Base-by-base conservation (phyloP, 2,113 vertebrate genomes). In the Lichenostomus cassidix region DNA sequence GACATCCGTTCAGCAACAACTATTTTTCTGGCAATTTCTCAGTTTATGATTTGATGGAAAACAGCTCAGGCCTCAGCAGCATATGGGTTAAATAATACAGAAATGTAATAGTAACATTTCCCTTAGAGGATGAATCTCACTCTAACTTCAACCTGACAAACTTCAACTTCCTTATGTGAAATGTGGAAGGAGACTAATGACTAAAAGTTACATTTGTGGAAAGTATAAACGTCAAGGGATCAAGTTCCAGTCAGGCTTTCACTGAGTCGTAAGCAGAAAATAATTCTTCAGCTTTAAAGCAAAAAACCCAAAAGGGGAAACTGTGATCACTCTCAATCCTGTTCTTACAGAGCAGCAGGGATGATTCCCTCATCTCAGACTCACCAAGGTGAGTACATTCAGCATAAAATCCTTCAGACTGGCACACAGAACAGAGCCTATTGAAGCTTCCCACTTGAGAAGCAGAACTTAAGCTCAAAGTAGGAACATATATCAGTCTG, bases 371-470 rank as follows among this genome's bases (percentile, higher is more conserved):
- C 56, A 42, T 14, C 53, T 92, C 33, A 35, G 16, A 35, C 16
- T 67, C 10, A 73, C 28, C 6, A 55, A 78, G 9, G 33, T 31
- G 19, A 56, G 4, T 31, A 67, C 0, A 0, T 50, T 69, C 10
- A n/a, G 6, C 18, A 55, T 16, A 42, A 78, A 76, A 58, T 8
- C 23, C 47, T 27, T 1, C 4, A 74, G 22, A 62, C 2, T 18
- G 15, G 3, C 10, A 68, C 0, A 1, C 3, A 59, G 15, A 71
- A 44, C 10, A 52, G 15, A 83, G 12, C 4, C 12, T 8, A 1
- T 11, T 59, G 27, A 76, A 73, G 22, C 4, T 49, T 83, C 11
- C 12, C 5, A 14, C 13, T 47, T 52, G 21, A 63, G 46, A 80
- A 77, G 8, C 10, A 58, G 10, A 90, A 39, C 6, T 33, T 55